A percentile compares a stretch with the other conserved stretches of the same genome.
Evolutionary conservation across 2,113 vertebrate species (phyloP).

Genomic region (Microcebus murinus): DNA sequence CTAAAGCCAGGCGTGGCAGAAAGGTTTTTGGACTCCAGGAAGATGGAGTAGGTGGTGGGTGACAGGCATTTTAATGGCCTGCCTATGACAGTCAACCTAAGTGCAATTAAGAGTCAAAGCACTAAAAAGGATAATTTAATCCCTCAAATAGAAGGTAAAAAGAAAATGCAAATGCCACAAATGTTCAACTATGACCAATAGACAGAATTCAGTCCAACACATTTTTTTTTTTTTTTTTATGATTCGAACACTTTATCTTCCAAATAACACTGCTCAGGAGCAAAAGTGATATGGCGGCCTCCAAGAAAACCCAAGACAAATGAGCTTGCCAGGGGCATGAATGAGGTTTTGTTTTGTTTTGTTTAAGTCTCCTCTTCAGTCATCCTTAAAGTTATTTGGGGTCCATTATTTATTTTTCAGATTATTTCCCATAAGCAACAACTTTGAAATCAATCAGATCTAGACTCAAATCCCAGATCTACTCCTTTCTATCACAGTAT

Average conservation of each 20-base stretch:
- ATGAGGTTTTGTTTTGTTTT: not conserved
- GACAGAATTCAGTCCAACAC: not conserved
- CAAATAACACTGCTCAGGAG: not conserved
- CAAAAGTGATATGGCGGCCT: not conserved
- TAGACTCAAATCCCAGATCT: not conserved
- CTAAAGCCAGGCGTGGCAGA: not conserved
- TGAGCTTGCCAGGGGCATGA: not conserved
- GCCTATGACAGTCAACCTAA: not conserved
- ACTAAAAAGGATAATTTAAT: not conserved
- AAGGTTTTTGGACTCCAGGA: conserved; percentile 22
- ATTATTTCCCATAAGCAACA: not conserved
- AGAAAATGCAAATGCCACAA: not conserved
- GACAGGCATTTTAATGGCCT: conserved; percentile 26
- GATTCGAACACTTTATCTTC: not conserved
- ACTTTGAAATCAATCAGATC: not conserved
- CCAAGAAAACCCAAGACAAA: not conserved
- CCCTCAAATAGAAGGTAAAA: not conserved
- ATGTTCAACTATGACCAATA: not conserved
- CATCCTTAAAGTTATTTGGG: not conserved
- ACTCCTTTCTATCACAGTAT: not conserved
- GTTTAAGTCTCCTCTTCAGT: not conserved
- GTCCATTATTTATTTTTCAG: not conserved
- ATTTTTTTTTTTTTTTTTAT: not conserved
- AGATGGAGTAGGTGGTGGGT: conserved; percentile 19
- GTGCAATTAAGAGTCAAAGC: not conserved